These are phyloP conservation scores for Dipodomys spectabilis DNA, from an alignment of 2,113 vertebrate genomes.

Conservation along the genomic window DNA sequence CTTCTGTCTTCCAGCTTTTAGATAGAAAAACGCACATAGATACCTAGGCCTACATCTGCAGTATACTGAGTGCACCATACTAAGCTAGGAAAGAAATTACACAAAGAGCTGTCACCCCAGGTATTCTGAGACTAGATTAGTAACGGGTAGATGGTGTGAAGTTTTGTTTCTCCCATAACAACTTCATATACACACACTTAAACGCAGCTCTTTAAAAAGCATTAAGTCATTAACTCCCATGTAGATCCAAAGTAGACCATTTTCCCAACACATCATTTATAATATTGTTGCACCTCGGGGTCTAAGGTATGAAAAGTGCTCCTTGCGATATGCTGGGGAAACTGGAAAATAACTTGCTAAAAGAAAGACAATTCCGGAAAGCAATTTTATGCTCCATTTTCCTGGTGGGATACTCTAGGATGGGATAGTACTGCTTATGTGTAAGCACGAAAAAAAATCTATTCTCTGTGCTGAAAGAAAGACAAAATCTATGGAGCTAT, in stretches of 20 bases:
- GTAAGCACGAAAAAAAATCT: constrained; percentile 59
- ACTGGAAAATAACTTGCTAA: constrained; percentile 64
- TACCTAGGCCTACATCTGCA: not conserved
- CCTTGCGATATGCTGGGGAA: constrained; percentile 54
- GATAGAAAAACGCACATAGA: not conserved
- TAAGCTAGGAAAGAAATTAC: not conserved
- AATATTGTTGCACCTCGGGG: constrained; percentile 18
- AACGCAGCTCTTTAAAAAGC: constrained; percentile 48
- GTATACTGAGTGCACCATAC: not conserved
- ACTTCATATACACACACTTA: not conserved
- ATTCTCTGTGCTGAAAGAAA: not conserved
- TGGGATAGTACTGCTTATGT: not conserved
- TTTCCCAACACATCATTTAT: constrained; percentile 39
- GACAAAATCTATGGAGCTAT: not conserved
- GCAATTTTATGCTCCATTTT: constrained; percentile 67
- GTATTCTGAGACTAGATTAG: not conserved
- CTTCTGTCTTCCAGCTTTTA: not conserved
- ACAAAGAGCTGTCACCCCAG: not conserved
- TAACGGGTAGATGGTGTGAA: not conserved
- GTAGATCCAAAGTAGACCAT: constrained; percentile 48
- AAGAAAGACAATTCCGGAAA: constrained; percentile 57
- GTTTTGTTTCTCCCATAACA: constrained; percentile 14
- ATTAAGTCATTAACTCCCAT: constrained; percentile 43
- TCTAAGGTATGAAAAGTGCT: constrained; percentile 40
- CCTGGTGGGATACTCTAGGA: constrained; percentile 61